phyloP scores from a whole-genome alignment of 2,113 vertebrate genomes.

The Corythoichthys intestinalis region DNA sequence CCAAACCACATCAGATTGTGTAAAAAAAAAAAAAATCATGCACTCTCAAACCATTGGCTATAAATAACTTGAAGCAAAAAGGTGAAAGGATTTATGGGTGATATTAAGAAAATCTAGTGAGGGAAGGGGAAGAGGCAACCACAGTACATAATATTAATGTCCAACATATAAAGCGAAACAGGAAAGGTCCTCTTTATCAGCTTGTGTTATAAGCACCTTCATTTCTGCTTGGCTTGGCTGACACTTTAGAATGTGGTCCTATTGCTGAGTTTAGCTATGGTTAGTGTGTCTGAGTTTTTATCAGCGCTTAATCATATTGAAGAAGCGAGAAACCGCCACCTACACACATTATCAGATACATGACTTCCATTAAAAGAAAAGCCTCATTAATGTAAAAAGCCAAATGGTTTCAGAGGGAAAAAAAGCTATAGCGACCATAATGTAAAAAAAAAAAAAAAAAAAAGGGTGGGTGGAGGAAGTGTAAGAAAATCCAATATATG shows the following conservation, averaged over 20 bases:
- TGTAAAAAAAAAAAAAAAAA: constrained; percentile 10
- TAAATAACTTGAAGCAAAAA: neutral
- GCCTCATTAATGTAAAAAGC: constrained; percentile 49
- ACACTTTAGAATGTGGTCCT: constrained; percentile 10
- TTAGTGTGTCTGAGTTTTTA: constrained; percentile 10
- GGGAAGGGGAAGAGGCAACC: neutral
- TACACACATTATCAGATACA: constrained; percentile 36
- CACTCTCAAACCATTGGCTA: neutral
- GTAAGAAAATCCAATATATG: neutral
- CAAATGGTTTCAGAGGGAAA: constrained; percentile 30
- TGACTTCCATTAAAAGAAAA: constrained; percentile 47
- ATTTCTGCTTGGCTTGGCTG: constrained; percentile 1
- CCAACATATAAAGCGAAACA: neutral
- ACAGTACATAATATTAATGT: neutral
- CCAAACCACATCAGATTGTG: constrained; percentile 4
- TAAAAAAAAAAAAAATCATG: neutral
- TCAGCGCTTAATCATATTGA: constrained; percentile 59
- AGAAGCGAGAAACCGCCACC: constrained; percentile 42
- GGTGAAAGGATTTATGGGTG: constrained; percentile 1
- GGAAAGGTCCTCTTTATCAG: constrained; percentile 15
- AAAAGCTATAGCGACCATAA: constrained; percentile 3
- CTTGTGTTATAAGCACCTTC: constrained; percentile 9
- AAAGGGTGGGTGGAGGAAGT: constrained; percentile 7
- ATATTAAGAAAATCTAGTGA: neutral
- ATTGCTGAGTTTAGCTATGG: constrained; percentile 11